A percentile compares a stretch with the other conserved stretches of the same genome.
phyloP scores from a whole-genome alignment of 1,140 invertebrate genomes.

The Zaprionus gabonicus region DNA sequence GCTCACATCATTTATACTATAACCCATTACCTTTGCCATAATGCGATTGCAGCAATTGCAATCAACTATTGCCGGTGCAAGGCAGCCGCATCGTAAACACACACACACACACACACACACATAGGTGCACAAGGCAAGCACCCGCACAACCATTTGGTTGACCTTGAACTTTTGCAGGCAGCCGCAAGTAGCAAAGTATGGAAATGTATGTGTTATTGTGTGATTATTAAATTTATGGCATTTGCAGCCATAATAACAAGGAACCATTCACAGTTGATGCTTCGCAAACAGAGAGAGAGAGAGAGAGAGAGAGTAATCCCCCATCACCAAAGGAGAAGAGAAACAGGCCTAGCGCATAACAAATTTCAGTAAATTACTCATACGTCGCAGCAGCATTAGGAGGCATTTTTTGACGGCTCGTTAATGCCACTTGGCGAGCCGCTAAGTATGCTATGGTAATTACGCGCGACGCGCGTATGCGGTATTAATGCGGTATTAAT shows the following conservation, averaged over 20 bases:
- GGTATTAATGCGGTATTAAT: slow-evolving; percentile 22
- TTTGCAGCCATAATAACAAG: slow-evolving; percentile 22
- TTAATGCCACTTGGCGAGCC: slow-evolving; percentile 40
- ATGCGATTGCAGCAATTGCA: slow-evolving; percentile 32
- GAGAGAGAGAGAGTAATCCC: neutral
- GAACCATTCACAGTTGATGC: slow-evolving; percentile 16
- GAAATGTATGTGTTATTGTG: slow-evolving; percentile 53
- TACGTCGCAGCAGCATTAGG: slow-evolving; percentile 1
- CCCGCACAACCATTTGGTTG: slow-evolving; percentile 27
- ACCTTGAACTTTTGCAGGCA: slow-evolving; percentile 65
- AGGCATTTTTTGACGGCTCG: slow-evolving; percentile 31
- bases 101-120: slow-evolving; percentile 10
- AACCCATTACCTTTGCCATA: slow-evolving; percentile 20
- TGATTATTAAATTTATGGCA: slow-evolving; percentile 75
- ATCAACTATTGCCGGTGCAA: slow-evolving; percentile 39
- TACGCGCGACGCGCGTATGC: slow-evolving; percentile 22
- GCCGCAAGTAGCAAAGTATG: slow-evolving; percentile 16
- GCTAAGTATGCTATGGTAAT: slow-evolving; percentile 71
- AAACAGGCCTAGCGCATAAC: neutral
- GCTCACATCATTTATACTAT: neutral
- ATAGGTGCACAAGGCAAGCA: neutral
- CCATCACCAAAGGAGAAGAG: neutral
- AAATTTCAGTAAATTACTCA: slow-evolving; percentile 28
- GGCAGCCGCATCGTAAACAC: slow-evolving; percentile 10
- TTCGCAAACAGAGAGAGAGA: neutral